Conservation (phyloP, 1,140 invertebrate species). For the Heliconius hermathena region DNA sequence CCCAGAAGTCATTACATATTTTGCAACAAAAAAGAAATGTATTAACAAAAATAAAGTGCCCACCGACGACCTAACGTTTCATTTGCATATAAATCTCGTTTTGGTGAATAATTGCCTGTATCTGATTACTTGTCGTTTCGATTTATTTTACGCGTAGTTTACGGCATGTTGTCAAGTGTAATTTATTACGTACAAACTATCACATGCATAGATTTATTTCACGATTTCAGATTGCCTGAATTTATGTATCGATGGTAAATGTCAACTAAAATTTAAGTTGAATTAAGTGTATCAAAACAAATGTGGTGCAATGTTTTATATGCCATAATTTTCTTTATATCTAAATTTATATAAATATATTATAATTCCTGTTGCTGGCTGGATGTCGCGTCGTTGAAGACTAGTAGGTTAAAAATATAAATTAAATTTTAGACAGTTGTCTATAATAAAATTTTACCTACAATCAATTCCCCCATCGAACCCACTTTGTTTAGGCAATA, state of each 20-base stretch:
- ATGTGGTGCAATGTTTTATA: neutral
- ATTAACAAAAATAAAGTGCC: constrained; percentile 3
- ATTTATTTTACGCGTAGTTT: constrained; percentile 45
- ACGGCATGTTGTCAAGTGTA: constrained; percentile 37
- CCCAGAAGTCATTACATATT: neutral
- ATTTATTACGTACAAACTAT: constrained; percentile 41
- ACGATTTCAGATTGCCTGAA: constrained; percentile 31
- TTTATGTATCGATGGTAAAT: constrained; percentile 24
- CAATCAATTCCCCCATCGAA: no score
- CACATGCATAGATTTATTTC: constrained; percentile 38
- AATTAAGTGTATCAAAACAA: neutral
- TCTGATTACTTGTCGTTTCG: constrained; percentile 45
- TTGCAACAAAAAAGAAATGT: constrained; percentile 6
- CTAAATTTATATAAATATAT: no score
- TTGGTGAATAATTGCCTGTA: constrained; percentile 44
- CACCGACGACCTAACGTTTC: constrained; percentile 26
- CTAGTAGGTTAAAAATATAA: no score
- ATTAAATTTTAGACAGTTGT: no score
- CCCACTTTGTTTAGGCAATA: no score
- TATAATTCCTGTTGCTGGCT: no score
- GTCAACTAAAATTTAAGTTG: constrained; percentile 25
- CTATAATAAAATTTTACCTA: no score
- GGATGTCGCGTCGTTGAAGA: no score
- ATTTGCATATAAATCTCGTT: constrained; percentile 50
- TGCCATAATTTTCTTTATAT: no score